Percentiles rank a stretch among this genome's conserved stretches.
phyloP scores from a whole-genome alignment of 2,888 invertebrate genomes.

The Leptinotarsa juncta region DNA sequence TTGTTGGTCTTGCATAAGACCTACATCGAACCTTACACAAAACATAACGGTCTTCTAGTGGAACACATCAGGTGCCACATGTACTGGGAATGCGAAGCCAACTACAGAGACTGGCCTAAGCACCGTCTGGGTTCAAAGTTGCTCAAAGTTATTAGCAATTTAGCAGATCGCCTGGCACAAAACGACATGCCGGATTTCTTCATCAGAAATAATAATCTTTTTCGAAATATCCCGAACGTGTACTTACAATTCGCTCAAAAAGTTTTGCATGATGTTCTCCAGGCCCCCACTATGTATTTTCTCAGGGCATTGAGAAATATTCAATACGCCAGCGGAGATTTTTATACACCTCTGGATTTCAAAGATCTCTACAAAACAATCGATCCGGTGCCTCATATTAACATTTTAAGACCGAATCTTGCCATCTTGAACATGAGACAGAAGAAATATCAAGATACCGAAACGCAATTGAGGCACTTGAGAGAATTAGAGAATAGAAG shows the following conservation, averaged over 20 bases:
- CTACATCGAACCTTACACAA: constrained; percentile 75
- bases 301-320: constrained; percentile 78
- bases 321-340: constrained; percentile 66
- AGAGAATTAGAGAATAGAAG: constrained; percentile 40
- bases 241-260: constrained; percentile 74
- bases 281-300: constrained; percentile 79
- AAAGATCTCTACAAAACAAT: constrained; percentile 54
- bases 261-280: constrained; percentile 75
- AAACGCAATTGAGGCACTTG: constrained; percentile 45
- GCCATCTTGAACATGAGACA: constrained; percentile 25
- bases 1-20: constrained; percentile 77
- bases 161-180: constrained; percentile 73
- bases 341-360: constrained; percentile 52
- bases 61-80: constrained; percentile 81
- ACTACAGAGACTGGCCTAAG: constrained; percentile 79
- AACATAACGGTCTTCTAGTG: constrained; percentile 74
- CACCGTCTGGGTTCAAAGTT: constrained; percentile 79
- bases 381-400: not conserved
- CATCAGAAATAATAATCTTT: constrained; percentile 76
- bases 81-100: constrained; percentile 83
- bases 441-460: constrained; percentile 43
- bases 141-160: constrained; percentile 72
- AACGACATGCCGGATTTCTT: constrained; percentile 80
- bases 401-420: not conserved
- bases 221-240: constrained; percentile 77